Conservation (phyloP, 2,797 vertebrate genomes). For the Onychomys leucogaster region DNA sequence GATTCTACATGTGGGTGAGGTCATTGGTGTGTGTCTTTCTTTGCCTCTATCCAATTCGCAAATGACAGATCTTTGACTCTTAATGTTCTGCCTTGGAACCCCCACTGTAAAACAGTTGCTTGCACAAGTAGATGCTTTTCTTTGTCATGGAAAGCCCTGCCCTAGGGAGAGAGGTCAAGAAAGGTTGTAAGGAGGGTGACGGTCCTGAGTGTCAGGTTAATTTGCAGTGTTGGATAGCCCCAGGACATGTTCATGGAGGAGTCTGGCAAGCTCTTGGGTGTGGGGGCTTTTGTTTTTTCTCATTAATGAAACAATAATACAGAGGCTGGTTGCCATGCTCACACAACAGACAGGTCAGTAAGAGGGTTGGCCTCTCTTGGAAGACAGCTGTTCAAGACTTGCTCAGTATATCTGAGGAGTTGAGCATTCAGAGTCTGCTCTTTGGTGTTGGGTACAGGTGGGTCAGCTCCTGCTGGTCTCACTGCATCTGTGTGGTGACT, state of each 20-base stretch:
- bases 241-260: neutral
- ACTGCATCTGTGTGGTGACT: neutral
- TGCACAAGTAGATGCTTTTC: no score
- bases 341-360: neutral
- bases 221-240: neutral
- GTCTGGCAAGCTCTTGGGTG: neutral
- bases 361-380: neutral
- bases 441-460: neutral
- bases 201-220: accelerated
- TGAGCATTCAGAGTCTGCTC: neutral
- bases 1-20: neutral
- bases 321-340: neutral
- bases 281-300: neutral
- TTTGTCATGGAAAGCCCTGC: accelerated
- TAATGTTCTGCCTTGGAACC: neutral
- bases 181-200: neutral
- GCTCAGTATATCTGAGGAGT: no score
- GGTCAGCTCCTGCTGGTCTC: neutral
- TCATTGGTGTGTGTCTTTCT: neutral
- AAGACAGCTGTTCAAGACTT: neutral
- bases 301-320: neutral
- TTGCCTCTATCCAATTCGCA: neutral
- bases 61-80: neutral
- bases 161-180: neutral
- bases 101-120: neutral